phyloP scores from a whole-genome alignment of 2,797 vertebrate species.

The Labroides dimidiatus region DNA sequence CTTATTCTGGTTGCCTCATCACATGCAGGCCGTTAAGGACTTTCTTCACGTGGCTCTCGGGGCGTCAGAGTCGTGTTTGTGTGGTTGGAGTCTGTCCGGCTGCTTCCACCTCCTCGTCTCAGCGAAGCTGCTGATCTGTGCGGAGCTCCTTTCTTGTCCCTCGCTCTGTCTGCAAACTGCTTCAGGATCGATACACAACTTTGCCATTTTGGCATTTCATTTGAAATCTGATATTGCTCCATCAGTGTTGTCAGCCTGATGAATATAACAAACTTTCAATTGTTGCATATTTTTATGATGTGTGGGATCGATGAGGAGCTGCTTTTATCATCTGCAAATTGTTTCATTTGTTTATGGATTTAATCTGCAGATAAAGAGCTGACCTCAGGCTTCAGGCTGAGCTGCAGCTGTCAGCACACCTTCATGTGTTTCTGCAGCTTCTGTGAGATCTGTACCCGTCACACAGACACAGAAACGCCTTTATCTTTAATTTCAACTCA shows the following conservation, averaged over 20 bases:
- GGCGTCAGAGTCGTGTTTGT: constrained; percentile 15
- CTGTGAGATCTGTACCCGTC: background rate
- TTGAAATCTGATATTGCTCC: constrained; percentile 37
- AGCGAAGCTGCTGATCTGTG: constrained; percentile 4
- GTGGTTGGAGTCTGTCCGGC: constrained; percentile 12
- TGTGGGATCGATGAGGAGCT: constrained; percentile 11
- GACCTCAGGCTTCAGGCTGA: background rate
- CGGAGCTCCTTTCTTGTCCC: constrained; percentile 21
- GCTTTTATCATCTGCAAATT: constrained; percentile 13
- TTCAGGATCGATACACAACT: constrained; percentile 18
- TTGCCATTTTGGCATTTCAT: constrained; percentile 18
- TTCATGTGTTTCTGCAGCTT: background rate
- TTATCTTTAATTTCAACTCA: too few relatives aligned
- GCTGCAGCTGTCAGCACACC: background rate
- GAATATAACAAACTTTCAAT: constrained; percentile 12
- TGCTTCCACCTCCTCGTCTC: constrained; percentile 24
- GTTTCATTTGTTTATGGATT: constrained; percentile 1
- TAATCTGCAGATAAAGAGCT: constrained; percentile 5
- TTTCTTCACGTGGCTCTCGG: constrained; percentile 28
- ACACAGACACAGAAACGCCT: too few relatives aligned
- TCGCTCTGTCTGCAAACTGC: constrained; percentile 30
- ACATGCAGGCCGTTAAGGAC: constrained; percentile 41
- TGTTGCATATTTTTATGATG: constrained; percentile 31
- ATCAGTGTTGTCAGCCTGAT: constrained; percentile 34
- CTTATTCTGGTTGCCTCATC: constrained; percentile 61